Evolutionary conservation across 2,797 vertebrate species (phyloP), one percentile per base, ranked within the genome.

Genomic region (Siniperca obscura): DNA sequence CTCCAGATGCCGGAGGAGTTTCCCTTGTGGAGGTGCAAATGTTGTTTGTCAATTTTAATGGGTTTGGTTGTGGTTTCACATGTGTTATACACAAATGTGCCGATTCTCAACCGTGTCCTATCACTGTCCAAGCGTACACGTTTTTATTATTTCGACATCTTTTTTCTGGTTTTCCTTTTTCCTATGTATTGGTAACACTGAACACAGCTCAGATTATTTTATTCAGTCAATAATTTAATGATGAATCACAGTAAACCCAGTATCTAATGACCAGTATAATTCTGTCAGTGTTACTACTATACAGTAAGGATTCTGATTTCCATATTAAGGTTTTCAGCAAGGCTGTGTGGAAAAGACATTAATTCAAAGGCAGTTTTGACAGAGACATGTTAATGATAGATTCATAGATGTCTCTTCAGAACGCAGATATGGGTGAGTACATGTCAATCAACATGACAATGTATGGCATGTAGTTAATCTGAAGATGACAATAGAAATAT

Each of bases 361-460:
- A 40, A 70, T 62, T 76, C 36, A 81, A 84, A 81, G 42, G 60
- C 53, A 16, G 34, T 30, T 50, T 68, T 68, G 67, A 70, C 67
- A 68, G 62, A 72, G 53, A 72, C 57, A 9, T 56, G 68, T 36
- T 73, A 14, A 68, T 68, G 67, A 64, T 65, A 64, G 57, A 82
- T 62, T 64, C 19, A 14, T 22, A 3, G 34, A 70, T 38, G 67
- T 75, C 56, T 55, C 30, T 16, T 30, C 64, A 55, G 62, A 72
- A 62, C 40, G 3, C 9, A 2, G 44, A 62, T 66, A 64, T 44
- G 53, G 78, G 8, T 73, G 48, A 55, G 38, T 42, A 44, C 64
- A 27, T n/a, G 69, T 68, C 73, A 48, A 27, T 64, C 65, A 71
- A 9, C n/a, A 10, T 30, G 60, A 79, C 68, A 67, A 10, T 46